These are phyloP conservation scores for Rutpela maculata DNA, from an alignment of 2,888 invertebrate genomes.

Conservation along the genomic window DNA sequence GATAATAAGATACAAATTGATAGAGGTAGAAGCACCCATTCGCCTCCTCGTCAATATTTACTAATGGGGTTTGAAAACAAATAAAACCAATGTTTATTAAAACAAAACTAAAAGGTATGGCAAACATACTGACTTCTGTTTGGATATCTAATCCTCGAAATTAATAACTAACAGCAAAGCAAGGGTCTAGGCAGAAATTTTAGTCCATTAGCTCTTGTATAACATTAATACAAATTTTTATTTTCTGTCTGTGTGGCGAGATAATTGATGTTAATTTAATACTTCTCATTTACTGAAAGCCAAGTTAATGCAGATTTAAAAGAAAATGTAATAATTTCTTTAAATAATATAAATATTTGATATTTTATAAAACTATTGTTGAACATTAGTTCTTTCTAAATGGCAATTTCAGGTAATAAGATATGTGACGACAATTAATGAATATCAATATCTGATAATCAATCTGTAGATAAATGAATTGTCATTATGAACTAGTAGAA, in stretches of 20 bases:
- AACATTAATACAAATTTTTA: slow-evolving; percentile 3
- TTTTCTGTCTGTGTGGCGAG: neutral
- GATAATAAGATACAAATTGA: slow-evolving; percentile 46
- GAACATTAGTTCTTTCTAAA: too few relatives aligned
- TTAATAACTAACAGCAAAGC: slow-evolving; percentile 26
- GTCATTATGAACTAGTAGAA: too few relatives aligned
- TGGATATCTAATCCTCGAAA: slow-evolving; percentile 27
- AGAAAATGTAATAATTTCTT: too few relatives aligned
- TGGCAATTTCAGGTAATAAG: too few relatives aligned
- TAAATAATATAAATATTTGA: too few relatives aligned
- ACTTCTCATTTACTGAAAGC: neutral
- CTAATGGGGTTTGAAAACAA: slow-evolving; percentile 56
- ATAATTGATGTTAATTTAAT: neutral
- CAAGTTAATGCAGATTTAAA: too few relatives aligned
- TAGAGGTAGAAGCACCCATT: slow-evolving; percentile 47
- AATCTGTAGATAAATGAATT: too few relatives aligned
- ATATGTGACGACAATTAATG: too few relatives aligned
- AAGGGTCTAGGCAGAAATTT: slow-evolving; percentile 20
- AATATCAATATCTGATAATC: too few relatives aligned
- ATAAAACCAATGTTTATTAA: slow-evolving; percentile 54
- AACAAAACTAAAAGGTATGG: slow-evolving; percentile 51
- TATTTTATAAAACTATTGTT: too few relatives aligned
- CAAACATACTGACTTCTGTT: slow-evolving; percentile 31
- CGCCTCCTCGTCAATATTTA: slow-evolving; percentile 54
- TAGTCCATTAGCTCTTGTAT: neutral